Percentiles rank a stretch among this genome's conserved stretches.
These are phyloP conservation scores for Vicugna pacos DNA, from an alignment of 2,113 vertebrate species.

Conservation along the genomic window DNA sequence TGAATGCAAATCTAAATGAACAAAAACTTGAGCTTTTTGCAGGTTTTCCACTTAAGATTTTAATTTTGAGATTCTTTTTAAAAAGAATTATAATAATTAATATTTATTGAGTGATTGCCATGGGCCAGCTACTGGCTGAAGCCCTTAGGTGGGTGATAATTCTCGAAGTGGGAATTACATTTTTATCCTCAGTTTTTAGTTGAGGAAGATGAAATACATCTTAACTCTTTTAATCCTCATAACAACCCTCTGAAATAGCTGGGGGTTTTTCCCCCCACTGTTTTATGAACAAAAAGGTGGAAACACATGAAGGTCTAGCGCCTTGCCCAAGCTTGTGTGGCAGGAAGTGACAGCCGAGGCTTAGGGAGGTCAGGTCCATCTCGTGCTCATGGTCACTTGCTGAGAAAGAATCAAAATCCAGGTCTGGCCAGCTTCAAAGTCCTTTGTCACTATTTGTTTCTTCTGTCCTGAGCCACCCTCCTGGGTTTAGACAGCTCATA, in stretches of 20 bases:
- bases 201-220: not conserved
- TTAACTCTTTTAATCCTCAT: not conserved
- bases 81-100: not conserved
- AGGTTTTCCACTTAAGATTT: not conserved
- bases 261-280: no score
- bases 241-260: not conserved
- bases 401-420: not conserved
- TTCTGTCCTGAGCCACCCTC: not conserved
- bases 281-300: not conserved
- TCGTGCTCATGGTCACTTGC: rapidly evolving
- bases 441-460: no score
- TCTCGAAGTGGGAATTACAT: not conserved
- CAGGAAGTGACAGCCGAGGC: not conserved
- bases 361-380: not conserved
- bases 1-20: not conserved
- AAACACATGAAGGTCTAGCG: rapidly evolving
- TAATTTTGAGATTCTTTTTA: not conserved
- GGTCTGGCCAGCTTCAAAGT: not conserved
- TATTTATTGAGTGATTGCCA: not conserved
- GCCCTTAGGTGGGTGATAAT: not conserved
- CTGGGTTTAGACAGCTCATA: not conserved
- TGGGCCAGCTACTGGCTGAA: not conserved
- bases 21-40: not conserved
- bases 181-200: not conserved
- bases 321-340: not conserved